Evolutionary conservation across 2,797 vertebrate species (phyloP).

Genomic region (Galago senegalensis): DNA sequence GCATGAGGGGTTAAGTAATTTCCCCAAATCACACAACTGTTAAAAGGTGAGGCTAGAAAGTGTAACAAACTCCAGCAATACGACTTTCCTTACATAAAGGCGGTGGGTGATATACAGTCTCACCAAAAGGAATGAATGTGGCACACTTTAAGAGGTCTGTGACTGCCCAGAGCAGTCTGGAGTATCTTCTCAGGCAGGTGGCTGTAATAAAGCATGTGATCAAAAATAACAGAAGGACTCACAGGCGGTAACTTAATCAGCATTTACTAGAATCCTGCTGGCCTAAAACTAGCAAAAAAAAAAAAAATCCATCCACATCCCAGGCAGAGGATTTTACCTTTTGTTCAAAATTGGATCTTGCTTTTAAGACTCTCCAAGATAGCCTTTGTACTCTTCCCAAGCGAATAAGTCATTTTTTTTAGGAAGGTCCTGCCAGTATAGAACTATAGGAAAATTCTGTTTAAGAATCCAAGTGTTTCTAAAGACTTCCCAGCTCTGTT

Average conservation of each 20-base stretch:
- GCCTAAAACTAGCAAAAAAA: constrained; percentile 60
- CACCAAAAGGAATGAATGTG: background rate
- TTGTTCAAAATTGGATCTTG: constrained; percentile 47
- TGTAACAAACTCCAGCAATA: background rate
- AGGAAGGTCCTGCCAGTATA: constrained; percentile 25
- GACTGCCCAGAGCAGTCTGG: background rate
- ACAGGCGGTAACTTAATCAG: constrained; percentile 67
- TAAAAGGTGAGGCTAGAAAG: background rate
- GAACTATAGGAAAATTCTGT: constrained; percentile 37
- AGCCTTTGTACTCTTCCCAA: constrained; percentile 25
- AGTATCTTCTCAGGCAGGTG: constrained; percentile 67
- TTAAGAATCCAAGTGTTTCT: constrained; percentile 31
- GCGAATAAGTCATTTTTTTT: constrained; percentile 30
- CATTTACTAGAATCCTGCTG: constrained; percentile 74
- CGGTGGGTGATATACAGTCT: background rate
- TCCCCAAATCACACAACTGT: background rate
- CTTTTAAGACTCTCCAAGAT: constrained; percentile 71
- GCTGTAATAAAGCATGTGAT: constrained; percentile 52
- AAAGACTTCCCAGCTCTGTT: background rate
- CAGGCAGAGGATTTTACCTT: constrained; percentile 57
- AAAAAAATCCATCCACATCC: constrained; percentile 40
- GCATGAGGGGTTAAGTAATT: background rate
- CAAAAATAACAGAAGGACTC: constrained; percentile 72
- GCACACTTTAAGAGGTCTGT: background rate
- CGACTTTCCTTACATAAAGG: background rate